phyloP scores from a whole-genome alignment of 2,113 vertebrate species.

The Calidris pygmaea region DNA sequence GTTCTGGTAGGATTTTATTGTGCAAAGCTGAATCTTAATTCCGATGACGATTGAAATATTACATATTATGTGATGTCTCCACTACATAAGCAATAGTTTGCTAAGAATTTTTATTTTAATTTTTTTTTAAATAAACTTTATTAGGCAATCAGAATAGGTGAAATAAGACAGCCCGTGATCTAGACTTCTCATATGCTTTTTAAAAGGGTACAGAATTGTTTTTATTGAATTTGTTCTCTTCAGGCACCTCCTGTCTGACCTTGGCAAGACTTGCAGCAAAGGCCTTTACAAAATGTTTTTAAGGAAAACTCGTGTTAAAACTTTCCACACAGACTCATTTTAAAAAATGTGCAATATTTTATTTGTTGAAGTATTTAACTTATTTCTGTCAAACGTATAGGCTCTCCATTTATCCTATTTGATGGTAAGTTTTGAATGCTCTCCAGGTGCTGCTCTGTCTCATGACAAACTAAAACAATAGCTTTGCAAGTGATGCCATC shows the following conservation, averaged over 20 bases:
- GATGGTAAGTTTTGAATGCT: not conserved
- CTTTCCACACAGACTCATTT: not conserved
- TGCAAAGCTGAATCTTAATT: not conserved
- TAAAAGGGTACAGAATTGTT: not conserved
- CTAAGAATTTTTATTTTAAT: not conserved
- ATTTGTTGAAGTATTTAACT: not conserved
- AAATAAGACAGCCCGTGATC: not conserved
- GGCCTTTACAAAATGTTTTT: not conserved
- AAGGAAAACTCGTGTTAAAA: not conserved
- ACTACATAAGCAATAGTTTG: not conserved
- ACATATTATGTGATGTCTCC: not conserved
- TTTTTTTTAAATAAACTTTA: not conserved
- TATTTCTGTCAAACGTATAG: not conserved
- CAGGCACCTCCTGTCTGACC: not conserved
- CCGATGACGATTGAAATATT: not conserved
- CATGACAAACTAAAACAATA: not conserved
- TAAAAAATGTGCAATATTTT: not conserved
- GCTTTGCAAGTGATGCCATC: conserved; percentile 23
- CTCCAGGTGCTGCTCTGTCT: not conserved
- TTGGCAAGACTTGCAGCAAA: not conserved
- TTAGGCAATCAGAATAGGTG: not conserved
- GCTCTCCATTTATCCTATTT: not conserved
- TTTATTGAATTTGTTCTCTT: not conserved
- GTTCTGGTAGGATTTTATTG: not conserved
- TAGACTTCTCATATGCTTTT: not conserved